phyloP scores from a whole-genome alignment of 2,888 invertebrate species.

The Brachynemurus nebulosus region DNA sequence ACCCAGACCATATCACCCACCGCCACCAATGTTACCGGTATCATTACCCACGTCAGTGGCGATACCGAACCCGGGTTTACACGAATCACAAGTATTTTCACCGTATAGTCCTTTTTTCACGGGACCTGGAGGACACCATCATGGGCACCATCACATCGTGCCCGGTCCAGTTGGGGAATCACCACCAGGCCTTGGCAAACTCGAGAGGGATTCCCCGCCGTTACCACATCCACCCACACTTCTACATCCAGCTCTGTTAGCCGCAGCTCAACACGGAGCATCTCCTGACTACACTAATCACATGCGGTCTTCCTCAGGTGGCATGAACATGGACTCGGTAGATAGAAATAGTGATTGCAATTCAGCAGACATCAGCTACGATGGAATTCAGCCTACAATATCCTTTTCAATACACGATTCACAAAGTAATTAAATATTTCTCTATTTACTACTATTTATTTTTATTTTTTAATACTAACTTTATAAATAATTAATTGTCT shows the following conservation, averaged over 20 bases:
- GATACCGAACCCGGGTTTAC: constrained; percentile 90
- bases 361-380: constrained; percentile 81
- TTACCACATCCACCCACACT: constrained; percentile 73
- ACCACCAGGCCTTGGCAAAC: constrained; percentile 52
- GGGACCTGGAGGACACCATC: constrained; percentile 33
- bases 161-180: constrained; percentile 32
- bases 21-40: constrained; percentile 72
- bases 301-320: constrained; percentile 34
- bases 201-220: constrained; percentile 71
- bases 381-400: constrained; percentile 90
- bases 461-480: too few species aligned
- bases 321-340: constrained; percentile 59
- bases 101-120: constrained; percentile 85
- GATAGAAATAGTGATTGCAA: constrained; percentile 84
- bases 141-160: constrained; percentile 32
- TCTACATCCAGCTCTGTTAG: constrained; percentile 72
- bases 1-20: constrained; percentile 59
- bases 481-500: background rate
- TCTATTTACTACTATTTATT: too few species aligned
- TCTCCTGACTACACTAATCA: constrained; percentile 69
- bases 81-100: constrained; percentile 87
- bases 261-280: constrained; percentile 67
- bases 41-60: constrained; percentile 91
- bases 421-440: background rate
- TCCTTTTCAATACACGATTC: constrained; percentile 55